These are phyloP conservation scores for Phyto melanocephala DNA, from an alignment of 2,888 invertebrate species.

Conservation along the genomic window DNA sequence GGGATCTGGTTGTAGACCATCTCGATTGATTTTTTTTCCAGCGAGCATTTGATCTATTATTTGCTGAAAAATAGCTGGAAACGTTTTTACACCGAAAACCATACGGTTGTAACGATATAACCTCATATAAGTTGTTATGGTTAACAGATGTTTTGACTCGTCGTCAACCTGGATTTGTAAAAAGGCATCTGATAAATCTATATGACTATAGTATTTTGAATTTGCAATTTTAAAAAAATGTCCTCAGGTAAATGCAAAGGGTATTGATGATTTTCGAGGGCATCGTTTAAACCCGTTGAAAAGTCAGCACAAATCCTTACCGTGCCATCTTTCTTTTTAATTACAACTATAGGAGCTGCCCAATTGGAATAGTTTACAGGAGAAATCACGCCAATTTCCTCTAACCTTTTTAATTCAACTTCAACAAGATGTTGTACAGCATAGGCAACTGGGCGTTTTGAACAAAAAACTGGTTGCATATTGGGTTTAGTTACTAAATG, in stretches of 20 bases:
- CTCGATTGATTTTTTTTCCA: neutral
- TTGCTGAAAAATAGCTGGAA: slow-evolving; percentile 2
- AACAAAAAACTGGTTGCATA: slow-evolving; percentile 56
- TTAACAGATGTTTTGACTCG: neutral
- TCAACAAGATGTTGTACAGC: slow-evolving; percentile 59
- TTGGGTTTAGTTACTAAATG: slow-evolving; percentile 53
- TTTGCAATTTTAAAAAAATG: slow-evolving; percentile 60
- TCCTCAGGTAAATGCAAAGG: too few relatives aligned
- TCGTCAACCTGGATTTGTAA: slow-evolving; percentile 8
- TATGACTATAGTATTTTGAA: too few relatives aligned
- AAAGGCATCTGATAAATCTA: neutral
- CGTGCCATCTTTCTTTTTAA: slow-evolving; percentile 55
- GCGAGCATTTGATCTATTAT: neutral
- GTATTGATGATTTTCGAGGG: too few relatives aligned
- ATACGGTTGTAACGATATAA: neutral
- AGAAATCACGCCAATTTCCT: slow-evolving; percentile 57
- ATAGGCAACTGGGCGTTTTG: slow-evolving; percentile 53
- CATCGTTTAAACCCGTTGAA: slow-evolving; percentile 63
- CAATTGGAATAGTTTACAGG: slow-evolving; percentile 52
- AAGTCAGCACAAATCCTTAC: slow-evolving; percentile 64
- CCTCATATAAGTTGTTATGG: neutral
- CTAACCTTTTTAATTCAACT: slow-evolving; percentile 54
- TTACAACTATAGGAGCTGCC: slow-evolving; percentile 66
- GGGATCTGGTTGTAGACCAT: neutral
- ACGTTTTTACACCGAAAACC: neutral